Base-by-base conservation (phyloP, 2,797 vertebrate genomes). In the Rhynchotus rufescens region DNA sequence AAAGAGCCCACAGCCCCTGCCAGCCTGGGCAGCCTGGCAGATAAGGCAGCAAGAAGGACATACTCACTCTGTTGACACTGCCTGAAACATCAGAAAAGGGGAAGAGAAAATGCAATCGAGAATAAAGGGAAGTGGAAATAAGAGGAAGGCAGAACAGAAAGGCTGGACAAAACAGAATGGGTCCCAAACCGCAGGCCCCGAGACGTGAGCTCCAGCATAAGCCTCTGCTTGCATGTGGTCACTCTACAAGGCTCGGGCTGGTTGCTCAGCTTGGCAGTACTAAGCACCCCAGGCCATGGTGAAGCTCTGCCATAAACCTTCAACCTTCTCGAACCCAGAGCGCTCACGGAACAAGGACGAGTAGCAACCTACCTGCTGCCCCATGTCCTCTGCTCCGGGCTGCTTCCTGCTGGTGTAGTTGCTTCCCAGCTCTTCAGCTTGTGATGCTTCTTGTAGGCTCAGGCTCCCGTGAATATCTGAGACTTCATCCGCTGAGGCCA, bases 321-420 rank as follows among this genome's bases (percentile, higher is more conserved):
- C 73, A 40, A 71, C 15, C 45, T 15, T 32, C 16, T 65, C 11
- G 81, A 90, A 42, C 22, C 52, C 69, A 19, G 22, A 20, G 36
- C 3, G 62, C 15, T 8, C 3, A 3, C 0, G 23, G 40, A 17
- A 64, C 8, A 22, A 52, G 59, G 19, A 72, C 60, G 30, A 83
- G 34, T 34, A 68, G 59, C 42, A 79, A 68, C 95, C 44, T 97
- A 98, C 98, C 97, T 98, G 96, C 57, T 95, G 93, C 69, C 92
- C 89, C 80, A 74, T 56, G 16, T 90, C 92, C 88, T 95, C 95
- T 7, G 1, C 57, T 93, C 88, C 79, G 1, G 80, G 61, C 86
- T 94, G 52, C 59, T 79, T 95, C 75, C 89, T 91, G 74, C 84
- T 91, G 95, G 77, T 72, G 9, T 92, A 86, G 1, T 92, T 88